Conservation (phyloP, 92 coral and sea anemone species). For the Porites rus region DNA sequence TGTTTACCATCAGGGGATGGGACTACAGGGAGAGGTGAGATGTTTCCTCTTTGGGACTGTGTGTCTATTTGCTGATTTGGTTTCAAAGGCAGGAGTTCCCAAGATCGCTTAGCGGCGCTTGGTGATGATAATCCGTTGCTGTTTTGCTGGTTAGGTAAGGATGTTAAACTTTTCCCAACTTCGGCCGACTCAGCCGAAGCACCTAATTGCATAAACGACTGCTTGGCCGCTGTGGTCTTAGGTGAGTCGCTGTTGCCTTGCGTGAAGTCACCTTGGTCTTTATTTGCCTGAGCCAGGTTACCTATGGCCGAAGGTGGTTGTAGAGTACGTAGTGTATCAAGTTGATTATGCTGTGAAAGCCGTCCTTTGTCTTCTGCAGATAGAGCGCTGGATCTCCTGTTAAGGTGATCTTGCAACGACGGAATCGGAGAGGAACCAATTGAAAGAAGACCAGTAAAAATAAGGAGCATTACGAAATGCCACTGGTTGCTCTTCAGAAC, state of each 20-base stretch:
- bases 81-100: conserved; percentile 15
- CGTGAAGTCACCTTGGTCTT: not conserved
- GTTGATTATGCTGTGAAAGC: not conserved
- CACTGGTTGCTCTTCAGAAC: not conserved
- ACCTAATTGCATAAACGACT: not conserved
- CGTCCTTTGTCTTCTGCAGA: not conserved
- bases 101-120: not conserved
- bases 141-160: not conserved
- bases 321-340: not conserved
- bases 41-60: not conserved
- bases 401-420: not conserved
- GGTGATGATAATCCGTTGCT: not conserved
- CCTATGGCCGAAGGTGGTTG: not conserved
- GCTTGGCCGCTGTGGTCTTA: not conserved
- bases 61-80: not conserved
- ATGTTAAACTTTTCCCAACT: not conserved
- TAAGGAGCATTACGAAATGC: conserved; percentile 9
- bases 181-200: not conserved
- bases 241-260: not conserved
- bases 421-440: conserved; percentile 20
- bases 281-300: not conserved
- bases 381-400: conserved; percentile 2
- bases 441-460: conserved; percentile 9
- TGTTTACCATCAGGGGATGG: not conserved
- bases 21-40: not conserved